Evolutionary conservation across 2,888 invertebrate species (phyloP).

Genomic region (Drosophila vallismaia): DNA sequence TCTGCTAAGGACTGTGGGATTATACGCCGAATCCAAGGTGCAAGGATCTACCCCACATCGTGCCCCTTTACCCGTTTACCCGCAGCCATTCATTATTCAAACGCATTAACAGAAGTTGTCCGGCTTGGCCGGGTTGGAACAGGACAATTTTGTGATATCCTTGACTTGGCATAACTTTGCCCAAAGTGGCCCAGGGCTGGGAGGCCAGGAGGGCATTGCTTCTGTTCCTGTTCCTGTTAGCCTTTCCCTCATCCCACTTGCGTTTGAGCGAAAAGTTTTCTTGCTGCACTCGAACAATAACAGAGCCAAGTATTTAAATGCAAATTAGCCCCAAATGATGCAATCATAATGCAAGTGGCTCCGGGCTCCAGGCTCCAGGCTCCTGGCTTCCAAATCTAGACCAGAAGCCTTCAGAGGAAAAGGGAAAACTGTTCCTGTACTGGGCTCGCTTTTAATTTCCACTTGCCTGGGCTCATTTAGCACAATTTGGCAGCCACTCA

Average conservation of each 20-base stretch:
- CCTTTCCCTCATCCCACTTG: conserved; percentile 5
- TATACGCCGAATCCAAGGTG: conserved; percentile 55
- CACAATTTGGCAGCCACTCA: conserved; percentile 73
- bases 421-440: conserved; percentile 6
- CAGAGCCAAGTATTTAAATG: conserved; percentile 77
- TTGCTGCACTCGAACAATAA: conserved; percentile 72
- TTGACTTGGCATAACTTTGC: conserved; percentile 75
- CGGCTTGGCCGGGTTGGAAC: conserved; percentile 54
- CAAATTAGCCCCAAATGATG: conserved; percentile 80
- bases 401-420: conserved; percentile 18
- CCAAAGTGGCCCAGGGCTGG: conserved; percentile 38
- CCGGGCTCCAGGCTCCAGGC: conserved; percentile 37
- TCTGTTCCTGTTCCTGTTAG: conserved; percentile 4
- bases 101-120: conserved; percentile 69
- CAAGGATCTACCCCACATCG: conserved; percentile 11
- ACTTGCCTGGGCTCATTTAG: conserved; percentile 70
- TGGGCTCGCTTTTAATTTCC: conserved; percentile 69
- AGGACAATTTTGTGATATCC: conserved; percentile 68
- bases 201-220: conserved; percentile 1
- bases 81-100: conserved; percentile 71
- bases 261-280: conserved; percentile 53
- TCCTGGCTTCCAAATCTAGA: conserved; percentile 26
- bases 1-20: conserved; percentile 52
- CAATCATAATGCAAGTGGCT: conserved; percentile 75
- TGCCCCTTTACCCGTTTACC: conserved; percentile 17